Base-by-base conservation (phyloP, 2,113 vertebrate species). In the Oreocharis arfaki region DNA sequence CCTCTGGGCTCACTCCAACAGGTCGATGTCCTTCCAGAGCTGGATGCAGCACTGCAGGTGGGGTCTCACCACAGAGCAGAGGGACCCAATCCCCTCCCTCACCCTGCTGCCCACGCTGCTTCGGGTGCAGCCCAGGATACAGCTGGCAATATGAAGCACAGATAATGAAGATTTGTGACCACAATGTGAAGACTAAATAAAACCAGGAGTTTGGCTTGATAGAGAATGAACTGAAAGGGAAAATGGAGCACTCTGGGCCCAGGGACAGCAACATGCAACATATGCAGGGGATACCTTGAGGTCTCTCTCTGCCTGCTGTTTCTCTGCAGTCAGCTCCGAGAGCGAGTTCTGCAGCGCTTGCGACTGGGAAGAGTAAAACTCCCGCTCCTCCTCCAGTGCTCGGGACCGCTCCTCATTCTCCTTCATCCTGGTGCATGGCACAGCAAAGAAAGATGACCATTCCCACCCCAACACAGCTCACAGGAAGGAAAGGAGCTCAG, bases 311-410 rank as follows among this genome's bases (percentile, higher is more conserved):
- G 99, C 98, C 97, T 99, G 98, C 96, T 98, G 98, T 86, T 99
- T 99, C 98, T 99, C 99, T 0, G 97, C 98, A 0, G 98, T 98
- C 96, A 99, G 98, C 97, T 99, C 99, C 7, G 96, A 98, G 52
- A 99, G 98, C 0, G 99, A 99, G 97, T 98, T 98, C 98, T 99
- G 99, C 96, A 99, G 98, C 0, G 98, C 98, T 74, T 93, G 98
- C 0, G 99, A 98, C 97, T 99, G 99, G 55, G 98, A 98, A 2
- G 98, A 99, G 93, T 99, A 99, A 95, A 98, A 99, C 91, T 99
- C 99, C 3, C 98, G 97, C 96, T 99, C 99, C 95, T 99, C 98
- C 97, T 99, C 99, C 97, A 99, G 97, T 4, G 98, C 98, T 65
- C 95, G 95, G 0, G 98, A 98, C 32, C 98, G 98, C 89, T 98